Conservation (phyloP, 1,140 invertebrate genomes). For the Drosophila ohnishii region DNA sequence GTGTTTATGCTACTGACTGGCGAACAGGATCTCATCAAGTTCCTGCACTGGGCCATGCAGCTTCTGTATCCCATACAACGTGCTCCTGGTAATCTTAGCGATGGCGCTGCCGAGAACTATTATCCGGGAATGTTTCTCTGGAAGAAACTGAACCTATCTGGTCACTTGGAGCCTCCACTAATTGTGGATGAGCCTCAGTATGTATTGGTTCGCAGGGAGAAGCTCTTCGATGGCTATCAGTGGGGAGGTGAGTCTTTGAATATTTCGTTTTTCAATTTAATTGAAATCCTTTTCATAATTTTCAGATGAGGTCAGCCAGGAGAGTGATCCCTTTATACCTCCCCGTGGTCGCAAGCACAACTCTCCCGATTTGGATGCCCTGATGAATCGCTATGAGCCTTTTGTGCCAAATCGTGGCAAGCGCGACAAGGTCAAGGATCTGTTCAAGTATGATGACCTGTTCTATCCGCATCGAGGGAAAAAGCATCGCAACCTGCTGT, state of each 20-base stretch:
- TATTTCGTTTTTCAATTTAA: neutral
- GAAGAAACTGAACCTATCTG: conserved; percentile 79
- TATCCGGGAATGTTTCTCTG: conserved; percentile 74
- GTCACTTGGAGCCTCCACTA: conserved; percentile 72
- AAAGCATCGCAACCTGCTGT: conserved; percentile 61
- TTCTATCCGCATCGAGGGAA: conserved; percentile 82
- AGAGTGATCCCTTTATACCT: conserved; percentile 77
- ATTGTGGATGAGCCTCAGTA: conserved; percentile 79
- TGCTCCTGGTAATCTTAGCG: conserved; percentile 22
- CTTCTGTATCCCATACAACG: conserved; percentile 66
- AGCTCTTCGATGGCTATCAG: conserved; percentile 55
- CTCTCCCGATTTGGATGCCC: conserved; percentile 62
- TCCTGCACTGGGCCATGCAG: conserved; percentile 76
- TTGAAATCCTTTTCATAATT: too few species aligned
- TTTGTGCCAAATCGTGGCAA: conserved; percentile 81
- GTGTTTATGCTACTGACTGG: conserved; percentile 72
- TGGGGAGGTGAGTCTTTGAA: conserved; percentile 53
- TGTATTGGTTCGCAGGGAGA: conserved; percentile 71
- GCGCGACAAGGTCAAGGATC: conserved; percentile 79
- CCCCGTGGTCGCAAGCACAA: conserved; percentile 77
- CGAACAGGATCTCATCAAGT: conserved; percentile 75
- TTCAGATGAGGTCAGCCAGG: conserved; percentile 48
- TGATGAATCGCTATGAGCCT: conserved; percentile 71
- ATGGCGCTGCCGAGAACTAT: conserved; percentile 63
- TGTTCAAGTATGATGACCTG: conserved; percentile 81